Base-by-base conservation (phyloP, 2,888 invertebrate genomes). In the Dynastes tityus region DNA sequence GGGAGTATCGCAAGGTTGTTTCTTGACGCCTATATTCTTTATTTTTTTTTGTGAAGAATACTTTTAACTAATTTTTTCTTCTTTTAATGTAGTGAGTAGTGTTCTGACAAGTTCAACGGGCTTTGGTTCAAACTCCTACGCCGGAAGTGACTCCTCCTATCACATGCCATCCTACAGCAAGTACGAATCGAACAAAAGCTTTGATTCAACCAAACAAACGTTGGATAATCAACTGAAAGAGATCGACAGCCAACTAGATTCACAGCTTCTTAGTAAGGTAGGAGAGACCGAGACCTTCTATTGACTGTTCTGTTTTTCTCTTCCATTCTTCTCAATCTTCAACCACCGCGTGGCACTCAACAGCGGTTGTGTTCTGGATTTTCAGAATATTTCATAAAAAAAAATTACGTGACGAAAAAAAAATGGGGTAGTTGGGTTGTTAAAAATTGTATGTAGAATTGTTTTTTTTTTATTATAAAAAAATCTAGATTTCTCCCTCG, bases 221-320 rank as follows among this genome's bases (percentile, higher is more conserved):
- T 90, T 95, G 84, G 95, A 95, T 88, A 94, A 94, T 89, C 95
- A 95, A 88, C 90, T 95, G 83, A 95, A 95, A 87, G 95, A 95
- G 88, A 91, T 95, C 84, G 95, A 95, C 89, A 95, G 94, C 81
- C 95, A 95, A 82, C 91, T 94, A 85, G 92, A 93, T 88, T 92
- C 92, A 78, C 92, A 93, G 88, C 92, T 94, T 86, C 92, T 94
- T 88, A 94, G 89, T 85, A 89, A 90, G 89, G 89, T 89, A 89
- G 88, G 89, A 84, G 88, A 88, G 84, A 88, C 87, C 81, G 89
- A 89, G 85, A 89, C 89, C 64, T 89, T 89, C 86, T 89, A 88
- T 87, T 88, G 87, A 87, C 85, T 86, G 86, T 83, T 80, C 80
- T 79, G 79, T 68, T 63, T 63, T 80, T 75, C 76, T 80, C 73